Evolutionary conservation across 35 echinoderm and acorn worm species (phyloP).

Genomic region (Lytechinus pictus): DNA sequence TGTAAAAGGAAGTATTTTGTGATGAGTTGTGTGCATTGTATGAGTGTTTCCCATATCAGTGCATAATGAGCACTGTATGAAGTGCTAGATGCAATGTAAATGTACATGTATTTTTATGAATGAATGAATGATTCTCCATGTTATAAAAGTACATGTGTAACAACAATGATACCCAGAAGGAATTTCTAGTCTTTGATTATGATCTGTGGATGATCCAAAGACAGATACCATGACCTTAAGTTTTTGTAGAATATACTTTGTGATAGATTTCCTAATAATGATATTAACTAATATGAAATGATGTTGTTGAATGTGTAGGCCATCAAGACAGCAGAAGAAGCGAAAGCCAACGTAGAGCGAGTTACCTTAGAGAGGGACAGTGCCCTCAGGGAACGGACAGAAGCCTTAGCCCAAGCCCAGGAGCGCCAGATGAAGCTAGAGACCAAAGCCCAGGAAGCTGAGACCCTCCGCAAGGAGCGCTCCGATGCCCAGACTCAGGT

Average conservation of each 20-base stretch:
- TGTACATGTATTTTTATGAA: background rate
- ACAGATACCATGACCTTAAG: too few relatives aligned
- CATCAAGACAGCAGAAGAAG: constrained; percentile 63
- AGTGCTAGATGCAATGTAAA: too few relatives aligned
- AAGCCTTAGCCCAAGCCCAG: constrained; percentile 81
- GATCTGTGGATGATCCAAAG: background rate
- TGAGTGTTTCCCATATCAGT: too few relatives aligned
- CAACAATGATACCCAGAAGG: too few relatives aligned
- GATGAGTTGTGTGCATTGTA: background rate
- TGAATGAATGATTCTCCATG: background rate
- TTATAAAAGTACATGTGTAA: background rate
- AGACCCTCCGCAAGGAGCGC: constrained; percentile 58
- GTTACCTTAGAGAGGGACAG: constrained; percentile 78
- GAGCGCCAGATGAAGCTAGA: constrained; percentile 84
- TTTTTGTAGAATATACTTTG: too few relatives aligned
- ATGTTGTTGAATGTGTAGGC: constrained; percentile 47
- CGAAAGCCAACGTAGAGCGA: constrained; percentile 63
- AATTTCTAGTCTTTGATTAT: background rate
- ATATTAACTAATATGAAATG: too few relatives aligned
- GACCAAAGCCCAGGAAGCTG: constrained; percentile 53
- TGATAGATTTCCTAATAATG: too few relatives aligned
- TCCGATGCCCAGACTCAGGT: constrained; percentile 52
- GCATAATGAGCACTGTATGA: too few relatives aligned
- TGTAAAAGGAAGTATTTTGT: background rate
- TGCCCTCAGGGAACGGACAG: constrained; percentile 83